Base-by-base conservation (phyloP, 2,888 invertebrate species). In the Drosophila neonasuta region DNA sequence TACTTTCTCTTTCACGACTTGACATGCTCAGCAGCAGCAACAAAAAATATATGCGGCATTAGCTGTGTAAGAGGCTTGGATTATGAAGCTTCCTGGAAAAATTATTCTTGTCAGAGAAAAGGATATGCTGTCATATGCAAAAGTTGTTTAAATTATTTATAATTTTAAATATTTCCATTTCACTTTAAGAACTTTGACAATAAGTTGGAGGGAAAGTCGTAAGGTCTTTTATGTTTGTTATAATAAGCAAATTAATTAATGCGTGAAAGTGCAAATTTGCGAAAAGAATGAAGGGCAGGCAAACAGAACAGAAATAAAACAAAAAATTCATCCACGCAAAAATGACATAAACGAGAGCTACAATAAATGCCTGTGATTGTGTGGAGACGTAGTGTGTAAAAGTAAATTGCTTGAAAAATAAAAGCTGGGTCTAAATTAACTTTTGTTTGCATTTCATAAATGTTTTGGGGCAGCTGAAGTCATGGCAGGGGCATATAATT, bases 341-440 rank as follows among this genome's bases (percentile, higher is more conserved):
- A 61, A 55, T 68, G 55, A 67, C 64, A 73, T 74, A 67, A 70
- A 68, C 54, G 63, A 48, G 46, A 58, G 74, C 55, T 51, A 60
- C 64, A 68, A 57, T 67, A 68, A 67, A 67, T 48, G 64, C 48
- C 36, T 52, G 42, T 17, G 44, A 60, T 60, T 55, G 36, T 20
- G 24, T 41, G 46, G 42, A 34, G 45, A 17, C 11, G 42, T 49
- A 46, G 30, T 44, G 41, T 55, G 45, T 50, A 55, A 65, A 65
- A 80, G 81, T 85, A 88, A 88, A 88, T 88, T 88, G 87, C 86
- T 88, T 88, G 88, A 83, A 79, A 88, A 88, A 87, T 80, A 73
- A 86, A 86, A 86, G 80, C 80, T 58, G 80, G 79, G 77, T 77
- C 83, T 79, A 88, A 88, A 88, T 88, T 88, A 88, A 88, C 88